Conservation (phyloP, 2,113 vertebrate species). For the Nerophis ophidion region DNA sequence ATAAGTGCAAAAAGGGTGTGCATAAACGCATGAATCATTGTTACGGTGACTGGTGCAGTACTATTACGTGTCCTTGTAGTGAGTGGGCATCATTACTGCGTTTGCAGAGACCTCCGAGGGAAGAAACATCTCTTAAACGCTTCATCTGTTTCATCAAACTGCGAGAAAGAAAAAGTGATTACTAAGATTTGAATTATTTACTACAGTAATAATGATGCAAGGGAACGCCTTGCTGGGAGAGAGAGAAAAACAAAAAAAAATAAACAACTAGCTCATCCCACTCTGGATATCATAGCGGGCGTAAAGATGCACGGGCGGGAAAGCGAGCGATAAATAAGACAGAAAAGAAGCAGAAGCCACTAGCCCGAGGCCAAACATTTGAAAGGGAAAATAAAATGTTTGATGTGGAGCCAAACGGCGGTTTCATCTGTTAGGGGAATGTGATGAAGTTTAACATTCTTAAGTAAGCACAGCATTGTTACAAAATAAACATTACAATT, state of each 20-base stretch:
- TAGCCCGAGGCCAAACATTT: slow-evolving; percentile 43
- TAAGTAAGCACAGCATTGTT: too few species aligned
- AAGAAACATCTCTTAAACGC: slow-evolving; percentile 11
- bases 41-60: slow-evolving; percentile 43
- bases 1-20: too few species aligned
- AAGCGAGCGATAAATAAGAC: slow-evolving; percentile 36
- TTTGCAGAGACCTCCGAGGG: slow-evolving; percentile 29
- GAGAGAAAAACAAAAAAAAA: not conserved
- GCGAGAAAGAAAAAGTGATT: not conserved
- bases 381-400: slow-evolving; percentile 40
- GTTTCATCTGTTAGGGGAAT: not conserved
- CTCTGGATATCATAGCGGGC: slow-evolving; percentile 19
- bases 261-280: slow-evolving; percentile 24
- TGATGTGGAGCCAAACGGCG: slow-evolving; percentile 47
- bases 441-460: too few species aligned
- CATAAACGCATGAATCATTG: slow-evolving; percentile 61
- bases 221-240: slow-evolving; percentile 14
- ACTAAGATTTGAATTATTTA: slow-evolving; percentile 36
- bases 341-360: slow-evolving; percentile 32
- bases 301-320: slow-evolving; percentile 19
- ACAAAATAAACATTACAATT: too few species aligned
- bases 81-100: slow-evolving; percentile 55
- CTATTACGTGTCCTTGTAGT: slow-evolving; percentile 19
- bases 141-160: slow-evolving; percentile 19
- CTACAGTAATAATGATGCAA: slow-evolving; percentile 36